Evolutionary conservation across 2,113 vertebrate genomes (phyloP).

Genomic region (Tiliqua scincoides): DNA sequence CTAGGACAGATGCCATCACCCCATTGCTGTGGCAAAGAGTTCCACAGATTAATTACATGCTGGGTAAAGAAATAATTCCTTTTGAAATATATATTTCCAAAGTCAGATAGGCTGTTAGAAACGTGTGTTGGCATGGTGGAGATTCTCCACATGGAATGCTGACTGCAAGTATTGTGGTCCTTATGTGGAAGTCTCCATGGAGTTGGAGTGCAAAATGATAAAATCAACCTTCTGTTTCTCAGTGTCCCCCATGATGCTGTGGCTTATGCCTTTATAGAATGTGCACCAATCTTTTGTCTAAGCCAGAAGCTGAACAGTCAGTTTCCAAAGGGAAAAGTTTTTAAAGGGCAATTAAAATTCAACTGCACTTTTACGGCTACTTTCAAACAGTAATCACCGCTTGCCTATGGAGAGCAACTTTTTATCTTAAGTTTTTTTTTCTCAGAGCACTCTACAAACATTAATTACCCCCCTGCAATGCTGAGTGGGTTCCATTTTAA

Average conservation of each 20-base stretch:
- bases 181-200: neutral
- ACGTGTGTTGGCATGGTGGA: too few species aligned
- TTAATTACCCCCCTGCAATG: neutral
- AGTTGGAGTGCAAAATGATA: neutral
- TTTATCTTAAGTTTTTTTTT: neutral
- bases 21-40: too few species aligned
- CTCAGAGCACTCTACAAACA: neutral
- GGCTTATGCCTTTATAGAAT: neutral
- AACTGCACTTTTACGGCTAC: neutral
- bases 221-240: too few species aligned
- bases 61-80: too few species aligned
- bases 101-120: too few species aligned
- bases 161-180: neutral
- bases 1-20: too few species aligned
- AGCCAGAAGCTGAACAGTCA: neutral
- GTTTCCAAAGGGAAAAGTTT: neutral
- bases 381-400: neutral
- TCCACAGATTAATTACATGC: too few species aligned
- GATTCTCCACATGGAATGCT: too few species aligned
- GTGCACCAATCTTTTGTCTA: neutral
- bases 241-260: too few species aligned
- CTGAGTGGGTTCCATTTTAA: slow-evolving; percentile 7
- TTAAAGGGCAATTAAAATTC: neutral
- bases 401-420: neutral
- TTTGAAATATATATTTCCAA: too few species aligned